Percentiles rank a stretch among this genome's conserved stretches.
These are phyloP conservation scores for Turritopsis rubra DNA, from an alignment of 30 jellyfish, hydroid and myxozoan genomes.

Conservation along the genomic window DNA sequence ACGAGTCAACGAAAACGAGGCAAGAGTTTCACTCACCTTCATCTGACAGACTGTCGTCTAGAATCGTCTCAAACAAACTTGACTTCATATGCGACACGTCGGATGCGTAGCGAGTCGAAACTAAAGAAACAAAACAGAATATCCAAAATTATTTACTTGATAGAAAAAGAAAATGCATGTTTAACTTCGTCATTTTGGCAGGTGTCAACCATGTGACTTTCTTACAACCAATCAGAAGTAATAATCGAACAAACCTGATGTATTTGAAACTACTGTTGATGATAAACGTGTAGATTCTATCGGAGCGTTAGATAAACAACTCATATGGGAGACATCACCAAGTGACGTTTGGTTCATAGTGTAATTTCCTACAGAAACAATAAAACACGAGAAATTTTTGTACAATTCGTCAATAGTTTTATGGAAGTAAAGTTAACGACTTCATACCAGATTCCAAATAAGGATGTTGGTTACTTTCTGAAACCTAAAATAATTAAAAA, in stretches of 20 bases:
- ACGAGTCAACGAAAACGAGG: neutral
- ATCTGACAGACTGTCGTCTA: neutral
- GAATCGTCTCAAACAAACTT: conserved; percentile 19
- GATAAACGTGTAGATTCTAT: conserved; percentile 13
- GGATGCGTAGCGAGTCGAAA: neutral
- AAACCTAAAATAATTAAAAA: too few species aligned
- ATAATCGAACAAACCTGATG: conserved; percentile 5
- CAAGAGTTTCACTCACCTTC: conserved; percentile 14
- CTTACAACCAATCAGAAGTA: neutral
- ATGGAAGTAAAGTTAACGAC: too few species aligned
- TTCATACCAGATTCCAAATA: too few species aligned
- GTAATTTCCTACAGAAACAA: neutral
- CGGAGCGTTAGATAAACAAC: conserved; percentile 4
- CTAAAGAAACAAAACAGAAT: neutral
- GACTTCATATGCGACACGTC: conserved; percentile 14
- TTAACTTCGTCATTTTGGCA: neutral
- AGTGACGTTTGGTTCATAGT: neutral
- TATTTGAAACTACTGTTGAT: neutral
- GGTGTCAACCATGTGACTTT: too few species aligned
- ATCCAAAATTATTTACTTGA: too few species aligned
- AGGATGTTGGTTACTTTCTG: too few species aligned
- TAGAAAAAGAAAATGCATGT: neutral
- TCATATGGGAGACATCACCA: neutral
- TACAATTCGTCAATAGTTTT: too few species aligned
- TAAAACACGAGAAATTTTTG: too few species aligned